Percentiles rank a stretch among this genome's conserved stretches.
Conservation (phyloP, 2,797 vertebrate species). For the Tiaroga cobitis region DNA sequence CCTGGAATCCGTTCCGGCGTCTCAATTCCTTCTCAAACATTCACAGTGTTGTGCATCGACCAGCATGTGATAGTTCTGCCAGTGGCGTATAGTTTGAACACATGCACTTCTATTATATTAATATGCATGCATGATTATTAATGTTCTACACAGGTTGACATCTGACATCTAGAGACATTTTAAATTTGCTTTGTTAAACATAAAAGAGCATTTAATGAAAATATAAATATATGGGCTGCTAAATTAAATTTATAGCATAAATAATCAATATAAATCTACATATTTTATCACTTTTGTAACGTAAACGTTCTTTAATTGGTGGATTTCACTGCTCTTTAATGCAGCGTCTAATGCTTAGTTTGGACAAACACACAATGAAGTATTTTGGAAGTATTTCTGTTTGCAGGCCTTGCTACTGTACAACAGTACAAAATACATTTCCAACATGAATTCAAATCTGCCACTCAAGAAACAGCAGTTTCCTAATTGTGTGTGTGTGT, state of each 20-base stretch:
- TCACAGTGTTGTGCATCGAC: not conserved
- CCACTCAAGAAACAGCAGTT: not conserved
- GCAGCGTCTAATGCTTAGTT: not conserved
- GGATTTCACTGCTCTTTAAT: not conserved
- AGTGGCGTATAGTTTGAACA: not conserved
- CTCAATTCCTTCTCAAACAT: not conserved
- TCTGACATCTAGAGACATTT: not conserved
- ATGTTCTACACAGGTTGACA: not conserved
- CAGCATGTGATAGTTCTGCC: not conserved
- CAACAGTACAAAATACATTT: not conserved
- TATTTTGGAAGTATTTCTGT: not conserved
- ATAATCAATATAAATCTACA: not conserved
- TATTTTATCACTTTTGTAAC: not conserved
- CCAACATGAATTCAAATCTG: not conserved
- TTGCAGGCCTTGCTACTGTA: not conserved
- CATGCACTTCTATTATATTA: not conserved
- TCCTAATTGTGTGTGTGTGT: not conserved
- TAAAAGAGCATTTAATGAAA: not conserved
- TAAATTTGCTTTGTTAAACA: not conserved
- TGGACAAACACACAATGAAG: not conserved
- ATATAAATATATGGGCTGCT: not conserved
- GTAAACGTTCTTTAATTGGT: not conserved
- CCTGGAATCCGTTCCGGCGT: not conserved
- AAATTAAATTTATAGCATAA: not conserved
- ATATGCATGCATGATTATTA: slow-evolving; percentile 7